These are phyloP conservation scores for Anomalospiza imberbis DNA, from an alignment of 2,797 vertebrate species.

Conservation along the genomic window DNA sequence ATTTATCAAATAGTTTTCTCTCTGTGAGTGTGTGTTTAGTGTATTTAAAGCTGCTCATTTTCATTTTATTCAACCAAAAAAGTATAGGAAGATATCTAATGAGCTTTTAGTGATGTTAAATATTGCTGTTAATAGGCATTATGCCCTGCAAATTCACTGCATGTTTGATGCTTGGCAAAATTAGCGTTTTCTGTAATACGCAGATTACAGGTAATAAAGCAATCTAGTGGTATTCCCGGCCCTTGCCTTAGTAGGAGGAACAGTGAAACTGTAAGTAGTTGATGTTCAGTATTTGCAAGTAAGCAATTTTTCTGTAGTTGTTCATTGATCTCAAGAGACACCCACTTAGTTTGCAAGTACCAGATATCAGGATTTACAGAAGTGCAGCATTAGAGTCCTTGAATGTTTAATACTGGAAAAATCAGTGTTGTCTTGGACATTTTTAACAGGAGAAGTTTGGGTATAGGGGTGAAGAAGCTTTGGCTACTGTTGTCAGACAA, in stretches of 20 bases:
- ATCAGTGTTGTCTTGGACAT: constrained; percentile 32
- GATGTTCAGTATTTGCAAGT: constrained; percentile 92
- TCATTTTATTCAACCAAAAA: constrained; percentile 81
- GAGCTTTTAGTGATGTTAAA: constrained; percentile 83
- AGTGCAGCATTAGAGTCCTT: constrained; percentile 81
- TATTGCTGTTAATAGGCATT: constrained; percentile 91
- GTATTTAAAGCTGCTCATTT: constrained; percentile 87
- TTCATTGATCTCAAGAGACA: constrained; percentile 76
- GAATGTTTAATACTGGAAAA: constrained; percentile 82
- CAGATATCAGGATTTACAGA: constrained; percentile 74
- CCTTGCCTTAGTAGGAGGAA: constrained; percentile 81
- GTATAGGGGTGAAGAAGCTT: constrained; percentile 60
- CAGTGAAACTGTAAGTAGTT: constrained; percentile 92
- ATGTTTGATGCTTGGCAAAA: constrained; percentile 89
- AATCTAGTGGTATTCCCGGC: constrained; percentile 79
- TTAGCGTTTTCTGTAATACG: constrained; percentile 76
- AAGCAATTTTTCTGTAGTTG: constrained; percentile 75
- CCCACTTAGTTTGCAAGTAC: constrained; percentile 69
- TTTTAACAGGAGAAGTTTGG: constrained; percentile 57
- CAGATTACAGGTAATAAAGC: constrained; percentile 75
- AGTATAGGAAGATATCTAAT: constrained; percentile 77
- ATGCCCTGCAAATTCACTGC: constrained; percentile 85
- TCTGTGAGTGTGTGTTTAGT: constrained; percentile 79
- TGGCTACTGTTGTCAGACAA: constrained; percentile 80
- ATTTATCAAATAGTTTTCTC: constrained; percentile 79